Conservation (phyloP, 2,888 invertebrate species). For the Morinoia aosen region DNA sequence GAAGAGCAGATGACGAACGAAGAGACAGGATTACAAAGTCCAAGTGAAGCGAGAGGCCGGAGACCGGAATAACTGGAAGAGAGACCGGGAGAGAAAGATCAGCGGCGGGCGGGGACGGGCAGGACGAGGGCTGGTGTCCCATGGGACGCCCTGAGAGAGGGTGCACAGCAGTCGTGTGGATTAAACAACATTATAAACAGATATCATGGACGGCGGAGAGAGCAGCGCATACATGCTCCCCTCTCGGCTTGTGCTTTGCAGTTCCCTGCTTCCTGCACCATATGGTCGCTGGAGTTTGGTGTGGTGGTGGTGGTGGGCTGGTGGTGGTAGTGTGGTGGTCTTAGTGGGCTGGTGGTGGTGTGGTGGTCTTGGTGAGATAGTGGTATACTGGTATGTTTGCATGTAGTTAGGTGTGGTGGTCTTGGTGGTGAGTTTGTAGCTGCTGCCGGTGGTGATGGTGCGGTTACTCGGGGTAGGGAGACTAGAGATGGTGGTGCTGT, state of each 20-base stretch:
- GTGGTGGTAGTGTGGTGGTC: neutral
- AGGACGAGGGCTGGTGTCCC: slow-evolving; percentile 27
- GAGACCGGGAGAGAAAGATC: slow-evolving; percentile 32
- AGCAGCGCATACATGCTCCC: neutral
- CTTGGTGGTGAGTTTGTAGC: neutral
- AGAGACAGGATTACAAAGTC: neutral
- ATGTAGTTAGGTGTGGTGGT: neutral
- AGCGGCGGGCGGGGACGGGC: neutral
- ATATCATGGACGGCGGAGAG: slow-evolving; percentile 47
- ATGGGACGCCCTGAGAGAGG: slow-evolving; percentile 39
- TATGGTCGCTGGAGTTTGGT: neutral
- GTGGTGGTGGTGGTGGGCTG: neutral
- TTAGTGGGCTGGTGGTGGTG: neutral
- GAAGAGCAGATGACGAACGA: neutral
- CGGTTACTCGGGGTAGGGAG: neutral
- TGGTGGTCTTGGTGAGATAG: neutral
- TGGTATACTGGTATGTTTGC: neutral
- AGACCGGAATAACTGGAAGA: neutral
- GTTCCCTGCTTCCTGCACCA: neutral
- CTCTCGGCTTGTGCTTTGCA: neutral
- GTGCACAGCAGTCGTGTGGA: slow-evolving; percentile 41
- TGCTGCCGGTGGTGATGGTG: neutral
- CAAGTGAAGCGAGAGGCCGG: neutral
- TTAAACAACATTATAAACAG: slow-evolving; percentile 54
- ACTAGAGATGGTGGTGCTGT: neutral